These are phyloP conservation scores for Norana najaformis DNA, from an alignment of 2,888 invertebrate genomes.

Conservation along the genomic window DNA sequence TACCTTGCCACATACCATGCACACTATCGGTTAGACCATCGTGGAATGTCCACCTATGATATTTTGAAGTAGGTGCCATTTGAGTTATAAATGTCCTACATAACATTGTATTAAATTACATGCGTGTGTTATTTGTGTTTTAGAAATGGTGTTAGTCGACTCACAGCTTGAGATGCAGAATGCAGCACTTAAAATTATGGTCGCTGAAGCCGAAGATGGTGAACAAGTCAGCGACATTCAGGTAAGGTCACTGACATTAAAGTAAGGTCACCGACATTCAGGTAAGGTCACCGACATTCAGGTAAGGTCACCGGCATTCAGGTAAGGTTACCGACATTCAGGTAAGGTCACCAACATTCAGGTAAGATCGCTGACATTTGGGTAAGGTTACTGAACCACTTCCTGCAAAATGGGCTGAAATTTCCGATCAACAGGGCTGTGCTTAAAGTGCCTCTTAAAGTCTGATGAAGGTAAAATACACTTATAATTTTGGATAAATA, in stretches of 20 bases:
- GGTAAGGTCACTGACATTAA: background rate
- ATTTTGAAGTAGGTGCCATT: too few species aligned
- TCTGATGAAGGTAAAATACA: too few species aligned
- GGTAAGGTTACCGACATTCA: background rate
- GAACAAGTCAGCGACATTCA: background rate
- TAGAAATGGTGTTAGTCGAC: constrained; percentile 21
- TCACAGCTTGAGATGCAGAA: constrained; percentile 22
- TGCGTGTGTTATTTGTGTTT: background rate
- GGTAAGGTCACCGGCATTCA: background rate
- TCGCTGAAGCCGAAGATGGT: background rate
- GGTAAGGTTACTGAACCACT: background rate
- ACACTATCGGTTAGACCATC: too few species aligned
- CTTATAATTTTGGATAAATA: too few species aligned
- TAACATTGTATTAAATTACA: background rate
- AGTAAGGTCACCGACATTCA: background rate
- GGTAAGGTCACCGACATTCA: background rate
- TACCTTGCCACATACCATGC: too few species aligned
- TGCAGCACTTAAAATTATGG: background rate
- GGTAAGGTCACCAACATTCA: background rate
- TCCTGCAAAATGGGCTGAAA: too few species aligned
- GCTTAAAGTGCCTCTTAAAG: too few species aligned
- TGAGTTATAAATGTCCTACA: background rate
- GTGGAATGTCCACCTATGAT: too few species aligned
- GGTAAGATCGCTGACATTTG: too few species aligned
- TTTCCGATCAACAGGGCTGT: background rate